Evolutionary conservation across 1,140 invertebrate species (phyloP).

Genomic region (Zelostemma sp.): DNA sequence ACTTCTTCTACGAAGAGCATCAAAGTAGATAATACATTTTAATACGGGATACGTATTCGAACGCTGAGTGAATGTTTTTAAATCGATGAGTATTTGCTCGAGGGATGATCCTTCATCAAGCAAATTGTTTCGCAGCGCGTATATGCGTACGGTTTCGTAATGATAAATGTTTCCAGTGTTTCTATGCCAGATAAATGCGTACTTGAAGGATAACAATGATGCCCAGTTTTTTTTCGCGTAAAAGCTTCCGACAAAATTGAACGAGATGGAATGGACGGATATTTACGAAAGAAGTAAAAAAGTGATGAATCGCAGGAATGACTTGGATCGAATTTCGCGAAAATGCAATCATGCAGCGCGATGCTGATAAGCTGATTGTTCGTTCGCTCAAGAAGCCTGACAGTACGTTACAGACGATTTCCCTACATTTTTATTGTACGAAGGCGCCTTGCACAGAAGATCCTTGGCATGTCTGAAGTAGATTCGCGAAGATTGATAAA

Average conservation of each 20-base stretch:
- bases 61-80: too few relatives aligned
- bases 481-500: constrained; percentile 10
- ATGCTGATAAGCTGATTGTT: constrained; percentile 17
- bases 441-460: constrained; percentile 4
- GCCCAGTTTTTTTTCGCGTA: not conserved
- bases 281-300: not conserved
- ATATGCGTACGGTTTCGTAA: too few relatives aligned
- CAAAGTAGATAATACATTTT: too few relatives aligned
- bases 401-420: constrained; percentile 8
- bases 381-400: constrained; percentile 5
- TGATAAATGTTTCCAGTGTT: too few relatives aligned
- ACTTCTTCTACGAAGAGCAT: too few relatives aligned
- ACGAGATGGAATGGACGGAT: not conserved
- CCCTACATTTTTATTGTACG: constrained; percentile 9
- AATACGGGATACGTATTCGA: too few relatives aligned
- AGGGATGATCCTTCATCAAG: too few relatives aligned
- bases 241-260: not conserved
- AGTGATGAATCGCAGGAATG: constrained; percentile 6
- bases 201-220: not conserved
- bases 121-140: too few relatives aligned
- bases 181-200: too few relatives aligned
- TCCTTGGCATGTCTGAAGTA: constrained; percentile 2
- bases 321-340: constrained; percentile 8
- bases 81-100: too few relatives aligned
- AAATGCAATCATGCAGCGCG: constrained; percentile 9